phyloP scores from a whole-genome alignment of 2,888 invertebrate genomes.

The Spicauda simplicius region DNA sequence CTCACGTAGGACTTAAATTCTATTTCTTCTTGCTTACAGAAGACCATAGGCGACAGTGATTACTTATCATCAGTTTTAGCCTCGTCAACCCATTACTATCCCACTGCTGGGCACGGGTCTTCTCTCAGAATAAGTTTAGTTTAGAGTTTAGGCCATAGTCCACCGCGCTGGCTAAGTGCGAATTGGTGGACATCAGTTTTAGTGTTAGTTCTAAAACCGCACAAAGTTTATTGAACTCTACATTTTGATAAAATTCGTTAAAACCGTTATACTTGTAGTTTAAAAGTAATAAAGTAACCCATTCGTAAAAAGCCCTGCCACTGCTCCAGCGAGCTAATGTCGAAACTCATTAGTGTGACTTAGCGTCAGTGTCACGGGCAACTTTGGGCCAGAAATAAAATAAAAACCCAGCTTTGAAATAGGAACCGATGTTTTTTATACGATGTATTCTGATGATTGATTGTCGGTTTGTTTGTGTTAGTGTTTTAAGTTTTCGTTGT shows the following conservation, averaged over 20 bases:
- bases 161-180: no score
- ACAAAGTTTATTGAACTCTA: neutral
- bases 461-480: conserved; percentile 47
- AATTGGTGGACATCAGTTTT: no score
- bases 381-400: conserved; percentile 72
- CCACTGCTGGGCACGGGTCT: no score
- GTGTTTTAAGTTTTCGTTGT: neutral
- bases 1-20: no score
- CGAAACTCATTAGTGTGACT: conserved; percentile 81
- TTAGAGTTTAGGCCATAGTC: no score
- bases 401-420: conserved; percentile 69
- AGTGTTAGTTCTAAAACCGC: no score
- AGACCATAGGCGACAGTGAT: no score
- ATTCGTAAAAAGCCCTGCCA: conserved; percentile 59
- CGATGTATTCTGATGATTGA: conserved; percentile 65
- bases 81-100: no score
- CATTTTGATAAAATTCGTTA: neutral
- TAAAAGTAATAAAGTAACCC: conserved; percentile 52
- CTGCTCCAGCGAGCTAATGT: conserved; percentile 74
- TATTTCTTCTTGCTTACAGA: no score
- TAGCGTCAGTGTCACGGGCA: conserved; percentile 82
- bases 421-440: conserved; percentile 65
- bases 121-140: no score
- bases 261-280: neutral
- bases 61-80: no score